These are phyloP conservation scores for Siniperca chuatsi DNA, from an alignment of 2,113 vertebrate species.

Conservation along the genomic window DNA sequence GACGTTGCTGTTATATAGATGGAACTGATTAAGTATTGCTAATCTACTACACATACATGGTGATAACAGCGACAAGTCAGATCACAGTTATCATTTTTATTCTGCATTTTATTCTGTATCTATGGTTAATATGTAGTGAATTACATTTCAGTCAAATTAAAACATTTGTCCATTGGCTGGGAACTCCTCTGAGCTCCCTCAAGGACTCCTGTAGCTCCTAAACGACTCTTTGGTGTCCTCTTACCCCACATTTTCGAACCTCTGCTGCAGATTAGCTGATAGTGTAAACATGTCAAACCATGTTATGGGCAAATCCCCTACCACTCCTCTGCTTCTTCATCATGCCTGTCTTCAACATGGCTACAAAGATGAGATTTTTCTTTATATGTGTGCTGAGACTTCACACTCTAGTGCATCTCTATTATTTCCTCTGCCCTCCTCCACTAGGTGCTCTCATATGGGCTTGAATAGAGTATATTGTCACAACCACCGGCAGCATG, in stretches of 20 bases:
- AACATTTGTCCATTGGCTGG: neutral
- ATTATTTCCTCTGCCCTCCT: constrained; percentile 7
- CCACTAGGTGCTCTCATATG: neutral
- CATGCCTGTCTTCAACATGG: neutral
- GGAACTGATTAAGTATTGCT: neutral
- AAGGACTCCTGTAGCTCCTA: neutral
- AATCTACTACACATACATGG: neutral
- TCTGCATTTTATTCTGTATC: neutral
- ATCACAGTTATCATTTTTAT: neutral
- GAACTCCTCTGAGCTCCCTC: neutral
- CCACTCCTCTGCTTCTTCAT: neutral
- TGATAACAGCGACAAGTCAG: neutral
- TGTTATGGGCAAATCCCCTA: neutral
- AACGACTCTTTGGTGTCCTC: neutral
- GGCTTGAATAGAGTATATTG: constrained; percentile 1
- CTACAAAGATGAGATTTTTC: neutral
- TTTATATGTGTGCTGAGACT: neutral
- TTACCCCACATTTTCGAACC: neutral
- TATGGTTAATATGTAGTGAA: neutral
- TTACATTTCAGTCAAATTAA: neutral
- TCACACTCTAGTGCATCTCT: constrained; percentile 5
- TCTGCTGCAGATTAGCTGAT: neutral
- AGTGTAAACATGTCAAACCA: neutral
- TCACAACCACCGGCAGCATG: neutral
- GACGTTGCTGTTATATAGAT: neutral